Base-by-base conservation (phyloP, 2,113 vertebrate genomes). In the Loxodonta africana region DNA sequence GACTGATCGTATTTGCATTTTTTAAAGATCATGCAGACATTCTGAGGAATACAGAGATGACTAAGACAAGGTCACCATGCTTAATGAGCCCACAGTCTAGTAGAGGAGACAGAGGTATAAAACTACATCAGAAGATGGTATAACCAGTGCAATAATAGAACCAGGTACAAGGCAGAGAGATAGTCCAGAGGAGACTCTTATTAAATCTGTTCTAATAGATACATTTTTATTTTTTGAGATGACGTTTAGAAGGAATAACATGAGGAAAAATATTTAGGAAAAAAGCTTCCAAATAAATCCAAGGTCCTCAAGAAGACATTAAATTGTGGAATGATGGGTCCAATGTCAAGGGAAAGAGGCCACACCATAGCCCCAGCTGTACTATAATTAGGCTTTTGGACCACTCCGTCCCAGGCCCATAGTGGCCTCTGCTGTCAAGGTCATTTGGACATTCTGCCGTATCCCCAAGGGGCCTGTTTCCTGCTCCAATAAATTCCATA, bases 401-500 rank as follows among this genome's bases (percentile, higher is more conserved):
- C 74, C 23, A 4, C 12, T 84, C 33, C 46, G 2, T 87, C 73
- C 88, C 20, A 11, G 41, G 65, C 65, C 82, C 11, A 2, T 33
- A 14, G 44, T 33, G 48, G 62, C 77, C 71, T 85, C 77, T 28
- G 41, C 41, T 14, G 46, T 91, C 78, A 93, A 71, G 62, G 78
- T 28, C 53, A 48, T 80, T 62, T 83, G 33, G 8, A 46, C 60
- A 18, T 9, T 74, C 41, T 51, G 6, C 37, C 83, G 4, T n/a
- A 30, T 95, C 3, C 74, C 57, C 87, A 48, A 71, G 69, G 88
- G 94, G 63, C 71, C 60, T 33, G 21, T 67, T 80, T 96, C 67
- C 87, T 87, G 37, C 76, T 81, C 62, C 63, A 95, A 41, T 37
- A 83, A 87, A 93, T 87, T 92, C 76, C 60, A 21, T 17, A 91